Evolutionary conservation across 2,113 vertebrate genomes (phyloP).

Genomic region (Tachysurus fulvidraco): DNA sequence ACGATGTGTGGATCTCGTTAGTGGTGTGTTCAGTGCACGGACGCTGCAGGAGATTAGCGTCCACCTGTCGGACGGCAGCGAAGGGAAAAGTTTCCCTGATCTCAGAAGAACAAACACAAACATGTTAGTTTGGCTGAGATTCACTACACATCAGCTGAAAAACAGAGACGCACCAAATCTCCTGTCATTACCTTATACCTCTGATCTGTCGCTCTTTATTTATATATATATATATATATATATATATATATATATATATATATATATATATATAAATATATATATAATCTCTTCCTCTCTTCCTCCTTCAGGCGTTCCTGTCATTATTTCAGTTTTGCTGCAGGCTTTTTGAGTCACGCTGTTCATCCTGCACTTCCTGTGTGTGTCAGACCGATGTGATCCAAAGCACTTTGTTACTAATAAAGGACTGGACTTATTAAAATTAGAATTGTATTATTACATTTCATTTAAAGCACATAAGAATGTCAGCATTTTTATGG

Average conservation of each 20-base stretch:
- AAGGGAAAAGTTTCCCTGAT: background rate
- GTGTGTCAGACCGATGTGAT: background rate
- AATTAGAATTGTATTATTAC: background rate
- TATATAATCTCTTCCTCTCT: background rate
- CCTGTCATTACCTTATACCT: background rate
- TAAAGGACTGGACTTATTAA: background rate
- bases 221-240: too few species aligned
- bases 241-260: too few species aligned
- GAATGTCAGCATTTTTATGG: background rate
- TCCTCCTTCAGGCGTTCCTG: background rate
- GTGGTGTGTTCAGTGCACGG: background rate
- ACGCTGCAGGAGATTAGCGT: background rate
- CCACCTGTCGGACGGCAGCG: background rate
- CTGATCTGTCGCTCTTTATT: background rate
- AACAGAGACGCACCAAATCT: background rate
- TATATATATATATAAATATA: too few species aligned
- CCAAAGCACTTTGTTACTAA: background rate
- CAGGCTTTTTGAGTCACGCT: background rate
- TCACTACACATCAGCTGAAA: background rate
- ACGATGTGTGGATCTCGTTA: background rate
- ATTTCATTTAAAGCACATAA: background rate
- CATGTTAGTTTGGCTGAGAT: background rate
- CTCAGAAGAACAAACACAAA: background rate
- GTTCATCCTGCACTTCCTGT: background rate
- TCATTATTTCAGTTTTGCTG: background rate